Percentiles rank a stretch among this genome's conserved stretches.
These are phyloP conservation scores for Leptinotarsa texana DNA, from an alignment of 1,140 invertebrate species.

Conservation along the genomic window DNA sequence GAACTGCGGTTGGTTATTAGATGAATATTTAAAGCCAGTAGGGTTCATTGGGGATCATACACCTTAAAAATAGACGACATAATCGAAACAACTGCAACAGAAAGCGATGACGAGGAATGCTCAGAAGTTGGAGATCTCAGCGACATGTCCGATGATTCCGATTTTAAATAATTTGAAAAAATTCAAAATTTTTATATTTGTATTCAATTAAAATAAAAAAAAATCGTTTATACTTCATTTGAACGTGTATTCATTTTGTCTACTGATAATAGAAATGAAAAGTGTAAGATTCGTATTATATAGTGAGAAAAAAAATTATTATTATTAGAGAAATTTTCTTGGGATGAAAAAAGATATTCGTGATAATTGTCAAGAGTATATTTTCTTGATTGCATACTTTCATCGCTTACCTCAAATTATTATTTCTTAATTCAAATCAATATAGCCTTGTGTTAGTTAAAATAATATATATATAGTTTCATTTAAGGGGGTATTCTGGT, in stretches of 20 bases:
- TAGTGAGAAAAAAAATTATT: neutral
- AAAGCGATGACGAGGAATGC: slow-evolving; percentile 21
- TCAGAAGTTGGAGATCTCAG: slow-evolving; percentile 23
- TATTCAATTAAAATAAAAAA: neutral
- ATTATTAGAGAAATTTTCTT: no score
- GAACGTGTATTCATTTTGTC: slow-evolving; percentile 14
- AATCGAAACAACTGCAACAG: slow-evolving; percentile 34
- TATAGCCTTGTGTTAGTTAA: no score
- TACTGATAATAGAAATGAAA: slow-evolving; percentile 15
- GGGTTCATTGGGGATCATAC: neutral
- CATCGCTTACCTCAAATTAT: no score
- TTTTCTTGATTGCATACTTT: no score
- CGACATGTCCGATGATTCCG: slow-evolving; percentile 25
- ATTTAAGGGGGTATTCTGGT: no score
- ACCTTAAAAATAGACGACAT: neutral
- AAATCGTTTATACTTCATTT: neutral
- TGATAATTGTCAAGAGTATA: no score
- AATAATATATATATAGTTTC: no score
- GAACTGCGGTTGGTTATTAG: neutral
- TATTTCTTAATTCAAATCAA: no score
- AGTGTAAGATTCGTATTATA: neutral
- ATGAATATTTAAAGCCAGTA: neutral
- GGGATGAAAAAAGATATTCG: no score
- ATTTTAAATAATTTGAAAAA: slow-evolving; percentile 9
- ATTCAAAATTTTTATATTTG: neutral